A percentile compares a stretch with the other conserved stretches of the same genome.
Conservation (phyloP, 2,113 vertebrate genomes). For the Dolichotis patagonum region DNA sequence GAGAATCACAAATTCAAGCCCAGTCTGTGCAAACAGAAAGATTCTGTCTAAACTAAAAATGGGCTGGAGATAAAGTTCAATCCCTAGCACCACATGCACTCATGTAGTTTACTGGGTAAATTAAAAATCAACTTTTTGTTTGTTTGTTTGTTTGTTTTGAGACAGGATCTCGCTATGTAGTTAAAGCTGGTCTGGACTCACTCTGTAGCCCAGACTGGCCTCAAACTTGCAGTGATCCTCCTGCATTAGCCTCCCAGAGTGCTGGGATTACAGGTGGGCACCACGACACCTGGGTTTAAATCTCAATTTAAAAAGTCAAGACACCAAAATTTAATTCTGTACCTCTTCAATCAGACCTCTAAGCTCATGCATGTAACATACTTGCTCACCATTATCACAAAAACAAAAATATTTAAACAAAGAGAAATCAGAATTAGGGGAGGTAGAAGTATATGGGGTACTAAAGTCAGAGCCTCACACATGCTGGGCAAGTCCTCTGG, state of each 20-base stretch:
- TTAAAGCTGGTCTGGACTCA: too few species aligned
- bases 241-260: too few species aligned
- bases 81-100: not conserved
- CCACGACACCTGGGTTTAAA: not conserved
- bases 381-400: not conserved
- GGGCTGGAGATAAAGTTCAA: not conserved
- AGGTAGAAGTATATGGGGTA: not conserved
- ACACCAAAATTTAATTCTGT: not conserved
- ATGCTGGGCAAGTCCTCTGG: not conserved
- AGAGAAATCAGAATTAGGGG: not conserved
- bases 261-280: not conserved
- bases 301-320: not conserved
- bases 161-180: not conserved
- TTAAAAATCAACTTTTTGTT: not conserved
- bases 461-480: not conserved
- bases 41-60: not conserved
- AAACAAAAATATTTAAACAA: conserved; percentile 7
- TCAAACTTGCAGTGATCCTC: too few species aligned
- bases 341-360: conserved; percentile 1
- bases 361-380: not conserved
- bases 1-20: not conserved
- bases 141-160: not conserved
- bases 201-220: too few species aligned
- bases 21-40: not conserved
- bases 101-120: not conserved